Base-by-base conservation (phyloP, 2,113 vertebrate species). In the Pelecanoides urinatrix region DNA sequence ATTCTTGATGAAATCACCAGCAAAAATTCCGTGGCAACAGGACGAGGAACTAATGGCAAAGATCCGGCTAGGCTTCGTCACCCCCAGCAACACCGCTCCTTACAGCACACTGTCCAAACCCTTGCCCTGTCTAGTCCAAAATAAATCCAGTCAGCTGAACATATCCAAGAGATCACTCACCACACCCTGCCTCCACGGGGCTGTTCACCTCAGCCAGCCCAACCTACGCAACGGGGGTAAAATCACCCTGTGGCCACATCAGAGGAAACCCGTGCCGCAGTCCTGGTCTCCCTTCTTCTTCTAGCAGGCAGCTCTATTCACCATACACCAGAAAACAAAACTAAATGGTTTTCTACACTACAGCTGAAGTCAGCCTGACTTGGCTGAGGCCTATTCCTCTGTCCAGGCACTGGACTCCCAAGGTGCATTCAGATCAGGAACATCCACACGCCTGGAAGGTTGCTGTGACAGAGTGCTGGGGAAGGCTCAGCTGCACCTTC, bases 191-290 rank as follows among this genome's bases (percentile, higher is more conserved):
- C 45, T 58, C 38, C 32, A 16, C 0, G 0, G 50, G 49, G 58
- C 75, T n/a, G 26, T 36, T 53, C 1, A 0, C 56, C 19, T 9
- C 66, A 82, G 47, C 73, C 90, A 76, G 67, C 52, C 62, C 62
- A n/a, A 9, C 25, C 70, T 34, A 42, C 0, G 0, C 32, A 52
- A 10, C 0, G 1, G 4, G n/a, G 52, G 8, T 21, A 79, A 92
- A 91, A 52, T 23, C 58, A 70, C 22, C n/a, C 67, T 1, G 0
- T 10, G 58, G 36, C 30, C 10, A 4, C 42, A 3, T 2, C 7
- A 53, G 17, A 38, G 32, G 45, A 79, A 85, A 65, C 13, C 47
- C n/a, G 6, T 2, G 19, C 67, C 16, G 0, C 71, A 49, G 16
- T 16, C 10, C 2, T 15, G 4, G 26, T 29, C n/a, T 59, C 27